Base-by-base conservation (phyloP, 2,888 invertebrate genomes). In the Pedicia rivosa region DNA sequence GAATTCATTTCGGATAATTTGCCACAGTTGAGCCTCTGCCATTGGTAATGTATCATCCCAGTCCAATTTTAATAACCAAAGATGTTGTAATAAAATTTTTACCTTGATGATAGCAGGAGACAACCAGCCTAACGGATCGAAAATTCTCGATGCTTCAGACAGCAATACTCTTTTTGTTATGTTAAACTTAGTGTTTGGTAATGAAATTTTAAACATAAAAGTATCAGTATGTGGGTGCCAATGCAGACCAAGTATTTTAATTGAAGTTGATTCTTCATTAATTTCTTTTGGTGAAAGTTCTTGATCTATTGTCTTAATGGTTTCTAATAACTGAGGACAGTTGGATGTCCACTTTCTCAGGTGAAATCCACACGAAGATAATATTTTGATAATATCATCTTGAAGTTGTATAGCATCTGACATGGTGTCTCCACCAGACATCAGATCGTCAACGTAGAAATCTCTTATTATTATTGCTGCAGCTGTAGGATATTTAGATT, bases 371-470 rank as follows among this genome's bases (percentile, higher is more conserved):
- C 29, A 37, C 6, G n/a, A n/a, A 14, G 31, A n/a, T 19, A 44
- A 22, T 13, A 44, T 16, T 12, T 25, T 5, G 8, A 10, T 31
- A 2, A 40, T 10, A 34, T 42, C 31, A 6, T 13, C 15, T 32
- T 42, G 26, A 2, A 37, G 40, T 40, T 34, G 36, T 25, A 36
- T 35, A 17, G 30, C 39, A 25, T 33, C 25, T 4, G 8, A 10
- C 14, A 37, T 30, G 16, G 9, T 31, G 29, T 42, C 26, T 15
- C 36, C 36, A 1, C 42, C 40, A 14, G 42, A 37, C 29, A 42
- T 38, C 7, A 33, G n/a, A 30, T 45, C 44, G 36, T 45, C 46
- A 6, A 47, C 43, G 16, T 47, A 47, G 33, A 47, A 40, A 27
- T 37, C 40, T 15, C 24, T 28, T 14, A 13, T 9, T 9, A 42